A percentile compares a stretch with the other conserved stretches of the same genome.
phyloP scores from a whole-genome alignment of 2,113 vertebrate genomes.

The Pollachius pollachius region DNA sequence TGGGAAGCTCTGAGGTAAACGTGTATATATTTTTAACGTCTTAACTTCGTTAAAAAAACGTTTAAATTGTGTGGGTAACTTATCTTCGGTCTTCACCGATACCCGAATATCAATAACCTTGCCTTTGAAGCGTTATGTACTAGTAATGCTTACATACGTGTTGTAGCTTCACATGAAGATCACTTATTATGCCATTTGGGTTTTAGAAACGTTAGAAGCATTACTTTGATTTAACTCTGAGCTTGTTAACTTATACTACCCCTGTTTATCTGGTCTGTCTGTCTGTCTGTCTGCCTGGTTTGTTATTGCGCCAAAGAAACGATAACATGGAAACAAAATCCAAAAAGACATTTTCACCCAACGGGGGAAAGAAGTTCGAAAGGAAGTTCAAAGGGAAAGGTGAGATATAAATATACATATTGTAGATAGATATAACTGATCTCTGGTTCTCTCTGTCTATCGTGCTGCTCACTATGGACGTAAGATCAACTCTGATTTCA shows the following conservation, averaged over 20 bases:
- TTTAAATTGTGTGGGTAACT: background rate
- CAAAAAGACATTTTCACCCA: constrained; percentile 55
- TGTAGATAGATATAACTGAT: background rate
- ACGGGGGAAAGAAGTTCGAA: constrained; percentile 53
- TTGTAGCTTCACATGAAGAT: background rate
- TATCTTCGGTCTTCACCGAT: background rate
- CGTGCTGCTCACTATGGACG: no score
- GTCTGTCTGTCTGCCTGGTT: background rate
- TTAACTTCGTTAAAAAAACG: background rate
- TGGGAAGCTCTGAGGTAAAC: background rate
- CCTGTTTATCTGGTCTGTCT: background rate
- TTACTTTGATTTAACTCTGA: background rate
- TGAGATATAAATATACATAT: constrained; percentile 14
- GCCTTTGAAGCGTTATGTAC: background rate
- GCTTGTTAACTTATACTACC: background rate
- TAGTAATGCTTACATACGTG: background rate
- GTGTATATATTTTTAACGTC: background rate
- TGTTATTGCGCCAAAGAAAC: background rate
- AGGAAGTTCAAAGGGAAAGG: constrained; percentile 68
- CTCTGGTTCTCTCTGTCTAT: background rate
- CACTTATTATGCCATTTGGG: background rate
- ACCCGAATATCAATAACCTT: background rate
- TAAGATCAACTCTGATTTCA: background rate
- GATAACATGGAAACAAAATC: constrained; percentile 67
- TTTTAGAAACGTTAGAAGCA: background rate